A percentile compares a stretch with the other conserved stretches of the same genome.
phyloP scores from a whole-genome alignment of 2,888 invertebrate species.

The Drosophila anceps region DNA sequence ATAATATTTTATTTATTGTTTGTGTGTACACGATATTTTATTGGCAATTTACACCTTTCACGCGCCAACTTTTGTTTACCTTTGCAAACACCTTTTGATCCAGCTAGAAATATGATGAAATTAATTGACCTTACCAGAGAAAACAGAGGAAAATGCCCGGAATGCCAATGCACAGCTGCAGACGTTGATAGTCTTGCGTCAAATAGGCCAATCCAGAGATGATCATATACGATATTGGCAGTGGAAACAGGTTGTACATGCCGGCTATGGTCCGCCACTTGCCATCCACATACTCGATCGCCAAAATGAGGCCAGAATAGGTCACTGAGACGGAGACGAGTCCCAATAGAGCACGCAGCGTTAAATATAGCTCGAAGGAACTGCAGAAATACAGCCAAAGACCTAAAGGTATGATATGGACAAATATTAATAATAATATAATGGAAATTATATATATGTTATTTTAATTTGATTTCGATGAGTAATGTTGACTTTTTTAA shows the following conservation, averaged over 20 bases:
- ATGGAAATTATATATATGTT: background rate
- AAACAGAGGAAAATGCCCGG: slow-evolving; percentile 90
- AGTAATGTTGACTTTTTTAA: background rate
- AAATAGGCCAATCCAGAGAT: slow-evolving; percentile 90
- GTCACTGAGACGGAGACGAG: slow-evolving; percentile 93
- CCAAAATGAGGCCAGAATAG: slow-evolving; percentile 92
- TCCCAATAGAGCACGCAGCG: slow-evolving; percentile 90
- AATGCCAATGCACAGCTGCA: slow-evolving; percentile 90
- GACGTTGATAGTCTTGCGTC: slow-evolving; percentile 90
- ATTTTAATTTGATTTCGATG: background rate
- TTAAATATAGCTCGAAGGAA: slow-evolving; percentile 90
- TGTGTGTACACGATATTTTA: slow-evolving; percentile 22
- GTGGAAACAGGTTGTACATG: slow-evolving; percentile 92
- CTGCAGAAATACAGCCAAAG: slow-evolving; percentile 89
- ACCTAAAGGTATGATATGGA: slow-evolving; percentile 75
- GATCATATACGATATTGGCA: slow-evolving; percentile 91
- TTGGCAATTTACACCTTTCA: slow-evolving; percentile 48
- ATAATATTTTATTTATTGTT: slow-evolving; percentile 25
- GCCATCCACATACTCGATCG: slow-evolving; percentile 92
- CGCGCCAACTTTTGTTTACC: slow-evolving; percentile 48
- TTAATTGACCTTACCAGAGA: slow-evolving; percentile 87
- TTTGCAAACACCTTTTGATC: slow-evolving; percentile 12
- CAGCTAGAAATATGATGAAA: slow-evolving; percentile 15
- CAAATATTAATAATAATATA: background rate
- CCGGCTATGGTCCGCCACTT: slow-evolving; percentile 93